Evolutionary conservation across 2,888 invertebrate species (phyloP), one percentile per base, ranked within the genome.

Genomic region (Patella ulyssiponensis): DNA sequence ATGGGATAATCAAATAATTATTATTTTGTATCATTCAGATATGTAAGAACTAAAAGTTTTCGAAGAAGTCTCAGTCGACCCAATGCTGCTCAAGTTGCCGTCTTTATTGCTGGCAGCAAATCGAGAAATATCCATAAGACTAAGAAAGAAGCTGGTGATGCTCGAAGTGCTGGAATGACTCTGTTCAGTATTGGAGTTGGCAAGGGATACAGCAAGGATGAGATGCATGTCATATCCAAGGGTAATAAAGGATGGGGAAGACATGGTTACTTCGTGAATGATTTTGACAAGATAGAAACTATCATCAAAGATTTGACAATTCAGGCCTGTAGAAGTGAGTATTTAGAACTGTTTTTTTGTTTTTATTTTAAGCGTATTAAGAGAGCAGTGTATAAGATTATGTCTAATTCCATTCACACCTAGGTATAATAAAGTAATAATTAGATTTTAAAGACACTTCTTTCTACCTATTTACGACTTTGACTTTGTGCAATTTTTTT

Each of bases 111-210:
- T 0, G 86, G 83, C 73, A 86, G 87, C 73, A 82, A 84, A n/a
- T 80, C 86, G 3, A 78, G 77, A 51, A 83, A 86, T 72, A 54
- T 82, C 20, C 80, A 77, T 51, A 56, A 77, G 15, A 83, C 85
- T 2, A 84, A 84, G 80, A 81, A 83, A 56, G 84, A 88, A 73
- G 88, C 89, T 0, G 77, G 79, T 14, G 83, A 82, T 77, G 86
- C 88, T 0, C 77, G 81, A 1, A 80, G 83, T 64, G 85, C 85
- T 1, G 90, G 88, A 23, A 84, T 90, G 20, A 79, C 85, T 15
- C 80, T 89, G 77, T 82, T 89, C 72, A 86, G 85, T 5, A 84
- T 90, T 5, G 88, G 87, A 9, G 84, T 87, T 17, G 88, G 87
- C 17, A 64, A 15, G 53, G 44, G 51, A 15, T 23, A 87, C 12